Evolutionary conservation across 2,113 vertebrate species (phyloP), one percentile per base, ranked within the genome.

Genomic region (Gymnocephalus cernua): DNA sequence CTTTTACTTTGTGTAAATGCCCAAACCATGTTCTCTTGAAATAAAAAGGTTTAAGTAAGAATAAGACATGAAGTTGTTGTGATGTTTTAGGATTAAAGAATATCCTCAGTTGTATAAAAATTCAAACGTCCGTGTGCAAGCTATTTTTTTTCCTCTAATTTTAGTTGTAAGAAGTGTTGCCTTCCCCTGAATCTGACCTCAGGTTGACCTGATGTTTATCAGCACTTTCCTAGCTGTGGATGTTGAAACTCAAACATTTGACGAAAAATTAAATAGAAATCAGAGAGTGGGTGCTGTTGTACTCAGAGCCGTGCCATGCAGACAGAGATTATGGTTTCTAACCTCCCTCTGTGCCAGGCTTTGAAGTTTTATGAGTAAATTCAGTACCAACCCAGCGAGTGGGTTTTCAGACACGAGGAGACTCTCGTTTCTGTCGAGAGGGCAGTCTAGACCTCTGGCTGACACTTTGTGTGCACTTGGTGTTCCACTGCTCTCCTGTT

Each of bases 381-480:
- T 92, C 89, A 73, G 84, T 88, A 92, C 71, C 77, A 90, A 89
- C 77, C 51, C 2, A 53, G 41, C 38, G 74, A 87, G 92, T 94
- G 82, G 93, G 92, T 81, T 86, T 72, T 76, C 59, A 91, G 89
- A 92, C 79, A 16, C 13, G 23, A 68, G 61, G 75, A 88, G 84
- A 90, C 74, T 89, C 74, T 88, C 65, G 75, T 54, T 93, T 92
- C 86, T 88, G 88, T 69, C 11, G 29, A 75, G 48, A 84, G 44
- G 79, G 74, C 77, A 81, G 79, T 85, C 79, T 83, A 89, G 86
- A 89, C 90, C 81, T 77, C 83, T 73, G 38, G 53, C 44, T 88
- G 84, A 90, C 82, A 86, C 90, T 44, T 72, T 19, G 4, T 9
- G 4, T 63, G 70, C 66, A 27, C 50, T 54, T 44, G 68, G 59